Evolutionary conservation across 2,113 vertebrate species (phyloP).

Genomic region (Amazona vittata): DNA sequence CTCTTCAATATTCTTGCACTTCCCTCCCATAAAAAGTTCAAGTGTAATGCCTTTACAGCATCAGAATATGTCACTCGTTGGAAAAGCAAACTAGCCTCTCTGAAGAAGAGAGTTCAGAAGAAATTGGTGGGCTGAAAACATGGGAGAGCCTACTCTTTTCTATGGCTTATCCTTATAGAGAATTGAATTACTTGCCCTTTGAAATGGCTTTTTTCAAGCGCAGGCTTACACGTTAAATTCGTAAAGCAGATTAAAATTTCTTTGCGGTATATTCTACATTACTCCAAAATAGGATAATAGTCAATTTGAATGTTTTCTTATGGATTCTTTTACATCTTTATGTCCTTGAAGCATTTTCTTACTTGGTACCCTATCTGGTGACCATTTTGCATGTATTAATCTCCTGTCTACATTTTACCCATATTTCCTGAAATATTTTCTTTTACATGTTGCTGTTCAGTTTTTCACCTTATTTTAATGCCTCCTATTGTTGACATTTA

Average conservation of each 20-base stretch:
- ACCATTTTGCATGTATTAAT: neutral
- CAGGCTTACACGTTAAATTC: neutral
- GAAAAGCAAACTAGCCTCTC: neutral
- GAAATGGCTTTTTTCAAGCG: neutral
- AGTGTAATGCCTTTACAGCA: neutral
- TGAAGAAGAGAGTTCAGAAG: neutral
- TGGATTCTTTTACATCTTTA: neutral
- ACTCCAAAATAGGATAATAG: neutral
- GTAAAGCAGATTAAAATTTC: neutral
- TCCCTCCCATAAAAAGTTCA: neutral
- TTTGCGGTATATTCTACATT: neutral
- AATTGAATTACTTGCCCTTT: neutral
- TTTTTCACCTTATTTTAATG: neutral
- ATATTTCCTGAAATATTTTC: neutral
- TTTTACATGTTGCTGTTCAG: neutral
- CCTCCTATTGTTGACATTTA: neutral
- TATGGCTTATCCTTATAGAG: neutral
- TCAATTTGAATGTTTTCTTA: neutral
- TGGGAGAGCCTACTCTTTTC: neutral
- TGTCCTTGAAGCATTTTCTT: neutral
- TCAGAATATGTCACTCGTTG: neutral
- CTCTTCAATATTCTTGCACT: neutral
- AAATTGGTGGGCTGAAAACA: neutral
- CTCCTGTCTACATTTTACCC: neutral
- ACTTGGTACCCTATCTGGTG: neutral